phyloP scores from a whole-genome alignment of 2,888 invertebrate species.

The Lacanobia wlatinum region DNA sequence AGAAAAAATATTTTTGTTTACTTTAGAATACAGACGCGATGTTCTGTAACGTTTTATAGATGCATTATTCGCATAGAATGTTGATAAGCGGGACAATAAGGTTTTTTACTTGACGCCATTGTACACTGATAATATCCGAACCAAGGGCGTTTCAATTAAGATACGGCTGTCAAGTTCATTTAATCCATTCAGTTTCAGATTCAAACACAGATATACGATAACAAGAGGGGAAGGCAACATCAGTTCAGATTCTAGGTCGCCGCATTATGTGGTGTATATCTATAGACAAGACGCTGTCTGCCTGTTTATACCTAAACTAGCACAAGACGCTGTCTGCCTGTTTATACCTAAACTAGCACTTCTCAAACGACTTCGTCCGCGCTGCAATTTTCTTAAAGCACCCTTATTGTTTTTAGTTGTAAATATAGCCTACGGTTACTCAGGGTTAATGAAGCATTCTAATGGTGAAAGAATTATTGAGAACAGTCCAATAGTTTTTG shows the following conservation, averaged over 20 bases:
- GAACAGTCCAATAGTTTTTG: too few relatives aligned
- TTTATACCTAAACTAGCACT: too few relatives aligned
- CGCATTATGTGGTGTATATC: neutral
- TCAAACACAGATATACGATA: conserved; percentile 31
- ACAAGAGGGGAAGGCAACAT: neutral
- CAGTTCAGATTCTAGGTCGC: conserved; percentile 33
- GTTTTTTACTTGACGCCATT: conserved; percentile 28
- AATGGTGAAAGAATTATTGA: too few relatives aligned
- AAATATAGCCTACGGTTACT: too few relatives aligned
- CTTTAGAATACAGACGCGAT: neutral
- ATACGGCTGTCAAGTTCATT: conserved; percentile 53
- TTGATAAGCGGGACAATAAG: conserved; percentile 19
- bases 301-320: neutral
- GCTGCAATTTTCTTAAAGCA: too few relatives aligned
- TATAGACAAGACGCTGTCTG: neutral
- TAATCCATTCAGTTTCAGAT: conserved; percentile 31
- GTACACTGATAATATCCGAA: conserved; percentile 27
- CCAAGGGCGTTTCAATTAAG: conserved; percentile 42
- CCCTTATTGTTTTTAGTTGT: too few relatives aligned
- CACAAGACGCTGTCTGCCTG: too few relatives aligned
- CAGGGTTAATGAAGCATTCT: too few relatives aligned
- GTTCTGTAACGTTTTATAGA: neutral
- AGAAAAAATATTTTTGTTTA: neutral
- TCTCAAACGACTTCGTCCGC: too few relatives aligned
- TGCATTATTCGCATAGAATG: neutral